A percentile compares a stretch with the other conserved stretches of the same genome.
Conservation (phyloP, 2,797 vertebrate genomes). For the Mormyrus proboscirostris region DNA sequence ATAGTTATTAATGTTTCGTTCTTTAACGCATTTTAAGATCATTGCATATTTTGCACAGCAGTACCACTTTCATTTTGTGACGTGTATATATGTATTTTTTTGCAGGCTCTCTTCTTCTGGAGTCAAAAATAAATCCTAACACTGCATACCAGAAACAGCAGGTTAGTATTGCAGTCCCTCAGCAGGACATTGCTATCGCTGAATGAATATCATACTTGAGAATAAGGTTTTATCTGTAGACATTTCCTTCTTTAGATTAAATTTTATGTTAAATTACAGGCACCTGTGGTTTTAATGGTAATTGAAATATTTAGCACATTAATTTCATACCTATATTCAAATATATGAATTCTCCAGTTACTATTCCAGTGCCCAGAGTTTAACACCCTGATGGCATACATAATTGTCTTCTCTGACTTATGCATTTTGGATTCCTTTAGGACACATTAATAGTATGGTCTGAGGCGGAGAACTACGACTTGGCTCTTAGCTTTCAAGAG, state of each 20-base stretch:
- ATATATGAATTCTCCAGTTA: neutral
- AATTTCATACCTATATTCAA: neutral
- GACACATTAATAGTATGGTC: conserved; percentile 99
- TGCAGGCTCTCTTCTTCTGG: conserved; percentile 90
- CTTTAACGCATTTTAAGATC: neutral
- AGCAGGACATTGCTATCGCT: neutral
- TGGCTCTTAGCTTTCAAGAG: conserved; percentile 99
- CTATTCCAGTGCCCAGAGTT: neutral
- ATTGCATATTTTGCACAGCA: neutral
- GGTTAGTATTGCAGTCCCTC: conserved; percentile 59
- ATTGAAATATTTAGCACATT: neutral
- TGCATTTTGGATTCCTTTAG: conserved; percentile 52
- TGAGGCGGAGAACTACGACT: conserved; percentile 97
- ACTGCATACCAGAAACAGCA: conserved; percentile 99
- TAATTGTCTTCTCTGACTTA: conserved; percentile 14
- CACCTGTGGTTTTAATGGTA: neutral
- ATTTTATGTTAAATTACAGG: neutral
- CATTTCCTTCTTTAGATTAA: neutral
- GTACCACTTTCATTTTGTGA: neutral
- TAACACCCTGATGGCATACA: neutral
- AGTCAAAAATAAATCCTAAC: conserved; percentile 99
- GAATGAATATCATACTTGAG: neutral
- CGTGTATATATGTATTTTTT: neutral
- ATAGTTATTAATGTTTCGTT: neutral
- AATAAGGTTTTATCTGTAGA: neutral